Evolutionary conservation across 2,113 vertebrate species (phyloP).

Genomic region (cat (Felis catus)): F.catus_Fca126_mat1.0 CM031415.1:93314501-93315000

Average conservation of each 20-base stretch:
- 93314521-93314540: neutral
- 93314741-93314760: neutral
- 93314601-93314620: neutral
- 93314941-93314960: too few species aligned
- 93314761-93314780: neutral
- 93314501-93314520: fast-evolving
- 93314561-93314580: neutral
- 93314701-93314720: neutral
- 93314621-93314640: neutral
- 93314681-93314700: neutral
- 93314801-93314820: neutral
- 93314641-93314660: fast-evolving
- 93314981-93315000: too few species aligned
- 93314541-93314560: neutral
- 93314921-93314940: neutral
- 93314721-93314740: neutral
- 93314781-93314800: neutral
- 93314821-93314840: neutral
- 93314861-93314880: neutral
- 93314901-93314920: neutral
- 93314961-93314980: too few species aligned
- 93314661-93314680: fast-evolving
- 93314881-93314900: neutral
- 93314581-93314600: neutral
- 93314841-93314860: neutral